Evolutionary conservation across 2,888 invertebrate species (phyloP).

Genomic region (Panopea generosa): DNA sequence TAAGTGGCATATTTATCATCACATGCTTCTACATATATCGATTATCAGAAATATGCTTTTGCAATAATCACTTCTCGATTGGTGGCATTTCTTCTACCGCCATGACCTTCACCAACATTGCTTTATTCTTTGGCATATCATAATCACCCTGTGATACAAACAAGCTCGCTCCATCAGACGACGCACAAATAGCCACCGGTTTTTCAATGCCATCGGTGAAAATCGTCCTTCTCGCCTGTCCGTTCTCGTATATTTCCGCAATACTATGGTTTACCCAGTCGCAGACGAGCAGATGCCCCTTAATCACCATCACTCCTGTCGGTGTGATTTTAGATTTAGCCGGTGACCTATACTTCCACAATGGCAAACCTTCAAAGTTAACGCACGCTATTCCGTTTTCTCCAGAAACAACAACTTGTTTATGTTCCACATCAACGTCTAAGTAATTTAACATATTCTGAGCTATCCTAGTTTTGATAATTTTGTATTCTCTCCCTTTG

Average conservation of each 20-base stretch:
- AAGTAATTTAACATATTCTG: slow-evolving; percentile 36
- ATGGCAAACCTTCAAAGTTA: slow-evolving; percentile 32
- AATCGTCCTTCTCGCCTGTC: slow-evolving; percentile 28
- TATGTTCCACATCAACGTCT: slow-evolving; percentile 32
- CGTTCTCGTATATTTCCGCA: slow-evolving; percentile 42
- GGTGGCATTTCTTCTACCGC: neutral
- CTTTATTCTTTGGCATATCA: slow-evolving; percentile 35
- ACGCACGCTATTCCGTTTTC: slow-evolving; percentile 46
- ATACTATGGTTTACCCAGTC: slow-evolving; percentile 49
- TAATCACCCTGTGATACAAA: slow-evolving; percentile 52
- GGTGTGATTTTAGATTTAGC: slow-evolving; percentile 36
- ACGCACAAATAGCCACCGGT: slow-evolving; percentile 37
- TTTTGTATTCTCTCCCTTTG: slow-evolving; percentile 46
- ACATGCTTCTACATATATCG: no score
- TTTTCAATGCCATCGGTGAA: slow-evolving; percentile 30
- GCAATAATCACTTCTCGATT: no score
- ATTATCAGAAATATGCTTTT: no score
- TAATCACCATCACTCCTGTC: slow-evolving; percentile 35
- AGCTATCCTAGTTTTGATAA: slow-evolving; percentile 36
- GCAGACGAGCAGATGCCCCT: slow-evolving; percentile 35
- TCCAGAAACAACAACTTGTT: slow-evolving; percentile 35
- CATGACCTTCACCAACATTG: slow-evolving; percentile 35
- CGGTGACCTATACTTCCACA: slow-evolving; percentile 39
- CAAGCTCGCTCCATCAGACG: slow-evolving; percentile 16
- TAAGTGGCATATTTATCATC: no score